A percentile compares a stretch with the other conserved stretches of the same genome.
phyloP scores from a whole-genome alignment of 2,888 invertebrate species.

The Adelognathus sp. region DNA sequence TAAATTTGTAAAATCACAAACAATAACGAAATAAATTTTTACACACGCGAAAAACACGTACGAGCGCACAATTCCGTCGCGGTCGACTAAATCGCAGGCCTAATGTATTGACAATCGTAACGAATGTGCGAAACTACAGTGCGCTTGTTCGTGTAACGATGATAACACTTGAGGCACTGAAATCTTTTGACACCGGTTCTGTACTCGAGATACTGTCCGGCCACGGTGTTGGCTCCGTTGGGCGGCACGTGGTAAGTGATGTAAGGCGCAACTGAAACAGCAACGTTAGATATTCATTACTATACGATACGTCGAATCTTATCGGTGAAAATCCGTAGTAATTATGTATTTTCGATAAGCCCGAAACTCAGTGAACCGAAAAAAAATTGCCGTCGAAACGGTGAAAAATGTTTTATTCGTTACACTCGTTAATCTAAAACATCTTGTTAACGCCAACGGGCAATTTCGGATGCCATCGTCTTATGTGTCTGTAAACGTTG shows the following conservation, averaged over 20 bases:
- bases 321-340: neutral
- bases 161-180: constrained; percentile 78
- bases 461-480: constrained; percentile 77
- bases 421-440: constrained; percentile 66
- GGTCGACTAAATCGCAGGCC: constrained; percentile 73
- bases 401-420: constrained; percentile 39
- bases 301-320: neutral
- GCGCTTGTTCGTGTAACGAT: constrained; percentile 79
- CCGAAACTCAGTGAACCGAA: neutral
- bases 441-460: constrained; percentile 75
- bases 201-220: constrained; percentile 27
- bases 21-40: no score
- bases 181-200: constrained; percentile 16
- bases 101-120: constrained; percentile 75
- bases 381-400: neutral
- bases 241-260: neutral
- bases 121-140: constrained; percentile 80
- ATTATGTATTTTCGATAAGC: neutral
- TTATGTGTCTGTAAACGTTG: constrained; percentile 78
- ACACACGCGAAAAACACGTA: no score
- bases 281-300: neutral
- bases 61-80: constrained; percentile 72
- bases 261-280: constrained; percentile 26
- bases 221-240: neutral
- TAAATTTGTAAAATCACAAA: no score